Conservation (phyloP, 2,113 vertebrate species). For the Steatornis caripensis region DNA sequence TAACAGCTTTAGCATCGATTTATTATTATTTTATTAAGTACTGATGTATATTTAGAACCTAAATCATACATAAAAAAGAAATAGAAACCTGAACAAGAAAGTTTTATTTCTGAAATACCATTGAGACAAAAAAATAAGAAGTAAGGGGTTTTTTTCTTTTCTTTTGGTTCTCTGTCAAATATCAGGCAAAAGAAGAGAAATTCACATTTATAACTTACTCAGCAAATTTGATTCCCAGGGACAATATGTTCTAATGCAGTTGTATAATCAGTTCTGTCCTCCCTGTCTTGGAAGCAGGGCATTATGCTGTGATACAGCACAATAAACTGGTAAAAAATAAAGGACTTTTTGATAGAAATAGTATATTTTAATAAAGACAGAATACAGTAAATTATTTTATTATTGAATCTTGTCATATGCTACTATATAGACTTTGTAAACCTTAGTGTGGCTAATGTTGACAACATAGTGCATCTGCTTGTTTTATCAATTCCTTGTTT, state of each 20-base stretch:
- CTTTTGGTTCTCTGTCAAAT: neutral
- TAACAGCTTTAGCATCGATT: neutral
- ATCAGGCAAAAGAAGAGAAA: neutral
- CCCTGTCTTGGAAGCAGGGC: conserved; percentile 14
- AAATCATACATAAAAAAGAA: neutral
- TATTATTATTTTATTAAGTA: neutral
- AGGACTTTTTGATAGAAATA: conserved; percentile 42
- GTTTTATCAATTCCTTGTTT: neutral
- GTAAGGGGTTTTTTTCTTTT: neutral
- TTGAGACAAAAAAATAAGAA: neutral
- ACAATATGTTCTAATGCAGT: neutral
- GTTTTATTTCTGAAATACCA: neutral
- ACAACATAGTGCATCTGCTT: neutral
- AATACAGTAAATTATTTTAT: neutral
- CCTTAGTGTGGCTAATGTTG: neutral
- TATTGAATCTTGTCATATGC: neutral
- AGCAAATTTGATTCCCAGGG: conserved; percentile 11
- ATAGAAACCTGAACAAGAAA: neutral
- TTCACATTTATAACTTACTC: conserved; percentile 17
- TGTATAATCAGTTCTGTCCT: conserved; percentile 47
- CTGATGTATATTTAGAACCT: neutral
- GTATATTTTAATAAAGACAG: conserved; percentile 5
- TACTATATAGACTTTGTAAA: neutral
- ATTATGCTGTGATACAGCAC: conserved; percentile 26
- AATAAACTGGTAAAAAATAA: conserved; percentile 35